phyloP scores from a whole-genome alignment of 2,797 vertebrate genomes.

The Crenuchus spilurus region DNA sequence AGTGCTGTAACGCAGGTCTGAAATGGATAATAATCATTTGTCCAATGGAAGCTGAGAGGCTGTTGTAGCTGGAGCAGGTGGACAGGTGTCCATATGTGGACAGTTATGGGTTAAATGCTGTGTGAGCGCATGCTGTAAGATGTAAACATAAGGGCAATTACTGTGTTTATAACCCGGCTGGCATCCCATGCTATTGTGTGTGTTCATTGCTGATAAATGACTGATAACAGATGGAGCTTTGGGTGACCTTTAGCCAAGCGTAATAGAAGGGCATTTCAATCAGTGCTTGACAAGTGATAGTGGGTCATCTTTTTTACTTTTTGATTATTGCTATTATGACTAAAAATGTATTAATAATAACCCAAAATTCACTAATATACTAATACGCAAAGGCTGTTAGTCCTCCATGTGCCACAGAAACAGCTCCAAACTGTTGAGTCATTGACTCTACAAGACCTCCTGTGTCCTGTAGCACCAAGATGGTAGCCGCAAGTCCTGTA shows the following conservation, averaged over 20 bases:
- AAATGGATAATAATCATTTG: too few species aligned
- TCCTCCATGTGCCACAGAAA: neutral
- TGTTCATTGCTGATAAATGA: neutral
- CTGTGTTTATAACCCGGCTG: neutral
- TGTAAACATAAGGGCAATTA: neutral
- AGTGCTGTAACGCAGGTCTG: too few species aligned
- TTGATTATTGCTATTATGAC: too few species aligned
- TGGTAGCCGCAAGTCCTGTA: too few species aligned
- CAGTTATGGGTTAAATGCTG: neutral
- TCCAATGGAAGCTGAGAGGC: too few species aligned
- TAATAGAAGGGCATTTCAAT: neutral
- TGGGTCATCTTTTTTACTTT: too few species aligned
- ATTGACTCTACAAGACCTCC: too few species aligned
- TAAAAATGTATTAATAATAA: too few species aligned
- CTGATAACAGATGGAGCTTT: constrained; percentile 4
- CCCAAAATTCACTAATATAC: too few species aligned
- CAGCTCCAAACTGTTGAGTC: too few species aligned
- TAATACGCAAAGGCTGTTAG: too few species aligned
- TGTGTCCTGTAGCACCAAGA: too few species aligned
- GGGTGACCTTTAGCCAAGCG: constrained; percentile 8
- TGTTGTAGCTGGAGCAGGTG: neutral
- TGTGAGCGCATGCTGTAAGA: neutral
- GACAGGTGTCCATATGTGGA: neutral
- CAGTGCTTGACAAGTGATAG: neutral
- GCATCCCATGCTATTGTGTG: neutral